Base-by-base conservation (phyloP, 2,113 vertebrate genomes). In the Shinisaurus crocodilurus region DNA sequence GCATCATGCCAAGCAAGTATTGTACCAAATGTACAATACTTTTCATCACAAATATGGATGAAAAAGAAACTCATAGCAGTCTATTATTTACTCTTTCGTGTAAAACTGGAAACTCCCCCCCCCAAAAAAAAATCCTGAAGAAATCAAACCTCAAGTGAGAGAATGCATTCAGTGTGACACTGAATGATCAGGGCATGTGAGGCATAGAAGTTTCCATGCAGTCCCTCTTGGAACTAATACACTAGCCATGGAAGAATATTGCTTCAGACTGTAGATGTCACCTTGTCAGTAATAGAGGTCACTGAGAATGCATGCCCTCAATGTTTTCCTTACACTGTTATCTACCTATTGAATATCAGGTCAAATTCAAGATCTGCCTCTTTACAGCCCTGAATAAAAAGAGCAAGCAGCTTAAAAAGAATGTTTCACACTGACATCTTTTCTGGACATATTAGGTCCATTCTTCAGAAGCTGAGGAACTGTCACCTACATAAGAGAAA, bases 401-500 rank as follows among this genome's bases (percentile, higher is more conserved):
- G n/a, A 5, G 48, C 0, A 2, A 67, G 50, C 1, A 57, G 34
- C 81, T 1, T 1, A 50, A 89, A 82, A 87, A 63, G 65, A 0
- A 1, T 84, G 72, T 23, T 54, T 2, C 0, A 0, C 20, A 27
- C 2, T 63, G 87, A 54, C 84, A 70, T 0, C 48, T 20, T 80
- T 1, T 69, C 6, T 8, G 74, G 32, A n/a, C 0, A 0, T 0
- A 1, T 63, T 81, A 1, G 0, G 48, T 29, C 50, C 48, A 40
- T 43, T 34, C 54, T 32, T 63, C 16, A 0, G 57, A 13, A 88
- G 60, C 70, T 69, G 5, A 45, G 48, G 50, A 83, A 60, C 29
- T 48, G 15, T 13, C 0, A 0, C 29, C 43, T 34, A 43, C 1
- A 2, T 10, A 18, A 27, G 27, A 25, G 0, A 0, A 67, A 79